Evolutionary conservation across 2,888 invertebrate species (phyloP), one percentile per base, ranked within the genome.

Genomic region (Cephus rjabovi): DNA sequence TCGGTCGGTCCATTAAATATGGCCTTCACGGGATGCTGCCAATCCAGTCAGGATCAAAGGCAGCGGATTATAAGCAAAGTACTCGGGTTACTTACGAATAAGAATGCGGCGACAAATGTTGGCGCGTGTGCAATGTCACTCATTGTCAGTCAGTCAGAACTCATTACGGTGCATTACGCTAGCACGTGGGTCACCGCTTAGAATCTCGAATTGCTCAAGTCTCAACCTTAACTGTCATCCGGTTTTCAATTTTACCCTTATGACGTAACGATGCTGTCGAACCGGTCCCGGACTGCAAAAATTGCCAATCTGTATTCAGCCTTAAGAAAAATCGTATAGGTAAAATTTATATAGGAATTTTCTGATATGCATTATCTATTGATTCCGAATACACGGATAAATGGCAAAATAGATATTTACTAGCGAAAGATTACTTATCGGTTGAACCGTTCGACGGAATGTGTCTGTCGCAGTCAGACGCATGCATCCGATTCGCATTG

Each of bases 51-150:
- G 31, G 15, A 71, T 71, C 71, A 31, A 6, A 34, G 15, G n/a
- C 31, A 71, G 33, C 71, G 71, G 71, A 71, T 71, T 71, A 71
- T 23, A 15, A 23, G 71, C 56, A 56, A 56, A 56, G 23, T 56
- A 56, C 56, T 56, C 23, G 2, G 23, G 56, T 56, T 56, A 56
- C 56, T 70, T 70, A 70, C 11, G 71, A 71, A 71, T 71, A 71
- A 71, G 71, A 71, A 71, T 71, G 71, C 71, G 71, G 71, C 4
- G 33, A 56, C 56, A 33, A 71, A 71, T 71, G 71, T 34, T 56
- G 71, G 3, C 71, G 33, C 71, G 71, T 34, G 71, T 71, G 71
- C 71, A 34, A 71, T 23, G 71, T 71, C 71, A 71, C 71, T 71
- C 71, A 71, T 34, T 34, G 71, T 34, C 56, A 56, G 23, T 56